These are phyloP conservation scores for Sylvicapra grimmia DNA, from an alignment of 2,113 vertebrate genomes.

Conservation along the genomic window DNA sequence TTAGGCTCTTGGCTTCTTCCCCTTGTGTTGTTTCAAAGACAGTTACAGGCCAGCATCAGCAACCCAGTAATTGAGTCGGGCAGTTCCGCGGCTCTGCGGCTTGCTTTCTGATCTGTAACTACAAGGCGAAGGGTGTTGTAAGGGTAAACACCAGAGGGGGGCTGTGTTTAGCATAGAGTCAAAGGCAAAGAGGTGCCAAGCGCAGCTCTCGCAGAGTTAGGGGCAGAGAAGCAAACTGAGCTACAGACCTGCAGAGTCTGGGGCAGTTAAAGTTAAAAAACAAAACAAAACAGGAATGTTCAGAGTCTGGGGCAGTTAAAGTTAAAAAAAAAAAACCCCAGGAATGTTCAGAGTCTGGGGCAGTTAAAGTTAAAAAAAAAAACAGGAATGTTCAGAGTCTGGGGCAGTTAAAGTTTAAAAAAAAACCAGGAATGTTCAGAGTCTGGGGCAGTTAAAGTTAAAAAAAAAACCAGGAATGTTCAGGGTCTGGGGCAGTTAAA, in stretches of 20 bases:
- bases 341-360: not conserved
- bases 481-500: not conserved
- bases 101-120: not conserved
- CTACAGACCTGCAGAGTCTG: not conserved
- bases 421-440: not conserved
- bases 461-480: not conserved
- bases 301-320: not conserved
- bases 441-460: too few species aligned
- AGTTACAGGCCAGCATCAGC: not conserved
- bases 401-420: too few species aligned
- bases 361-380: too few species aligned
- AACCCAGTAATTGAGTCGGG: not conserved
- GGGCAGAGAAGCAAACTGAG: not conserved
- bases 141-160: not conserved
- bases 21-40: not conserved
- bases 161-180: not conserved
- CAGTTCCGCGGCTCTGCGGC: not conserved
- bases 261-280: not conserved
- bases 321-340: too few species aligned
- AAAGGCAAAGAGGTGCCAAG: not conserved
- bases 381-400: not conserved
- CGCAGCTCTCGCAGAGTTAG: not conserved
- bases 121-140: not conserved
- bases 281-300: not conserved
- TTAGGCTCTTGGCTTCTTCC: not conserved